These are phyloP conservation scores for Cheilinus undulatus DNA, from an alignment of 2,113 vertebrate species.

Conservation along the genomic window DNA sequence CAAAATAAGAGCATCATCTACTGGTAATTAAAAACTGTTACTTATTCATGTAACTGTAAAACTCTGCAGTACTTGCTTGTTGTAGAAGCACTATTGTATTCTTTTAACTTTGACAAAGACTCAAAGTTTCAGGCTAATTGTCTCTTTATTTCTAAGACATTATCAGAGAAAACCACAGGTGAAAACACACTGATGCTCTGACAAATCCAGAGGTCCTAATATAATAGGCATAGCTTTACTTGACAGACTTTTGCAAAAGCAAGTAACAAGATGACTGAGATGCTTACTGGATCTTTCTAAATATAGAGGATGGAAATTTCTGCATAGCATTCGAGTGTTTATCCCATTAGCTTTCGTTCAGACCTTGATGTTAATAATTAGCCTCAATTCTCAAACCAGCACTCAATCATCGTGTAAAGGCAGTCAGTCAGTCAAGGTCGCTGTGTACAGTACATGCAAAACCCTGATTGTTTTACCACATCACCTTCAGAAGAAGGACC, in stretches of 20 bases:
- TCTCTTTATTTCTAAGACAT: no score
- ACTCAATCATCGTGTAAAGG: conserved; percentile 31
- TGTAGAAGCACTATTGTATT: no score
- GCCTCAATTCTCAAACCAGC: conserved; percentile 44
- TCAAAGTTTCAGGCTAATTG: no score
- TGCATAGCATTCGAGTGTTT: background rate
- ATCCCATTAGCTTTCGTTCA: conserved; percentile 16
- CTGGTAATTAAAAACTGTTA: no score
- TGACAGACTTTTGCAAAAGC: background rate
- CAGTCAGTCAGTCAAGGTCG: conserved; percentile 22
- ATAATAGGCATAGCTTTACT: no score
- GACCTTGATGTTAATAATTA: conserved; percentile 33
- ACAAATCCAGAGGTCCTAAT: no score
- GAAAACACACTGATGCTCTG: no score
- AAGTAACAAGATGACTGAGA: background rate
- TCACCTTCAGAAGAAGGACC: conserved; percentile 19
- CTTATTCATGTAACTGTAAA: no score
- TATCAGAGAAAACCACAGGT: no score
- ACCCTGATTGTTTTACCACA: conserved; percentile 51
- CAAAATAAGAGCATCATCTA: no score
- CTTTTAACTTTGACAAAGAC: no score
- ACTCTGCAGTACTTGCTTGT: no score
- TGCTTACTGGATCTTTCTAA: background rate
- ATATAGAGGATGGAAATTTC: background rate
- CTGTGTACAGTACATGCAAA: conserved; percentile 24